Evolutionary conservation across 2,797 vertebrate genomes (phyloP).

Genomic region (Neosalanx taihuensis): DNA sequence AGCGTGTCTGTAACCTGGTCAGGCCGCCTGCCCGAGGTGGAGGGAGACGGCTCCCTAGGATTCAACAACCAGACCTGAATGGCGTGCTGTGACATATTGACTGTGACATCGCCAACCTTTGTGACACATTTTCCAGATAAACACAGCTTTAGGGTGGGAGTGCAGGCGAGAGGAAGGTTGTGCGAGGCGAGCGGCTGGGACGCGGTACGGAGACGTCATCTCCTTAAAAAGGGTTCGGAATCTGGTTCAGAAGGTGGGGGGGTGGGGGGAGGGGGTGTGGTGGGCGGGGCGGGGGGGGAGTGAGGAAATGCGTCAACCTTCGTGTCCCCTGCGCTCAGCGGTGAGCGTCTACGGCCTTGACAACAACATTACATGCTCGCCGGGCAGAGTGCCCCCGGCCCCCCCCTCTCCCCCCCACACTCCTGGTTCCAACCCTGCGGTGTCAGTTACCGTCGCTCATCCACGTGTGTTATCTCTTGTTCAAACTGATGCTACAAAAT

Average conservation of each 20-base stretch:
- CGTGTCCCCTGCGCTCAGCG: conserved; percentile 47
- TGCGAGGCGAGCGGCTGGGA: neutral
- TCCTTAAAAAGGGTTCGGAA: neutral
- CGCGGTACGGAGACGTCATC: neutral
- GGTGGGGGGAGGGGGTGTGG: neutral
- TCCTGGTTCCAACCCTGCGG: neutral
- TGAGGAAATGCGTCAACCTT: conserved; percentile 33
- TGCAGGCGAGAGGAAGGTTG: neutral
- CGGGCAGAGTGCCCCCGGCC: conserved; percentile 27
- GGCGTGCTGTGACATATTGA: conserved; percentile 48
- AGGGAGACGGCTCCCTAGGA: conserved; percentile 43
- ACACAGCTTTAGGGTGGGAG: conserved; percentile 32
- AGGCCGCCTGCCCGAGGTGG: conserved; percentile 39
- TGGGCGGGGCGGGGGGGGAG: neutral
- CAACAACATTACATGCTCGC: conserved; percentile 64
- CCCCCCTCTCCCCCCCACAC: neutral
- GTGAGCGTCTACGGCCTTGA: conserved; percentile 62
- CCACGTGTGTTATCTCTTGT: conserved; percentile 53
- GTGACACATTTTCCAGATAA: conserved; percentile 57
- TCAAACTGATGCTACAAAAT: conserved; percentile 25
- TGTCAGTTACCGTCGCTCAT: conserved; percentile 41
- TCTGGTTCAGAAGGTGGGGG: neutral
- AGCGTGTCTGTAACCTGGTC: conserved; percentile 3
- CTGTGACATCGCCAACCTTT: conserved; percentile 64
- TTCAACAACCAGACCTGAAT: conserved; percentile 24